Base-by-base conservation (phyloP, 2,797 vertebrate species). In the Paratrypauchen microcephalus region DNA sequence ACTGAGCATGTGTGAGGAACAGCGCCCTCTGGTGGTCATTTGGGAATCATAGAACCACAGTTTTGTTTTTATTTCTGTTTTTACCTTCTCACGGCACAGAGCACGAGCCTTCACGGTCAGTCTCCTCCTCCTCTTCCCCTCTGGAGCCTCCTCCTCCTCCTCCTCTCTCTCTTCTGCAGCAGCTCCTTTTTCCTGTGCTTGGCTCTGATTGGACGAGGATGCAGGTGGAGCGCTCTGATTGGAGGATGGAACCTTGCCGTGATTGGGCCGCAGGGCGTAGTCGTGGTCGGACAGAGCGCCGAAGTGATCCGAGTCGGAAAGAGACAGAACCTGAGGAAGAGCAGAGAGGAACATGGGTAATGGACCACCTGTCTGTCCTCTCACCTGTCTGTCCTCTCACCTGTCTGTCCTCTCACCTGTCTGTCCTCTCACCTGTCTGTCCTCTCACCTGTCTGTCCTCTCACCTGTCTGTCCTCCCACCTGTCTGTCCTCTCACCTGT, bases 11-110 rank as follows among this genome's bases (percentile, higher is more conserved):
- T n/a, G n/a, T n/a, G n/a, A n/a, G n/a, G n/a, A n/a, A n/a, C n/a
- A n/a, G n/a, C n/a, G n/a, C n/a, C n/a, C n/a, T n/a, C n/a, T n/a
- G n/a, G n/a, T n/a, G n/a, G n/a, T n/a, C n/a, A n/a, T n/a, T n/a
- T n/a, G n/a, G n/a, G n/a, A n/a, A n/a, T n/a, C n/a, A n/a, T n/a
- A n/a, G n/a, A n/a, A n/a, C n/a, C n/a, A n/a, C n/a, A n/a, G n/a
- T n/a, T n/a, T n/a, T n/a, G 28, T 4, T 7, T 6, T 32, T 32
- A 32, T 32, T 32, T 32, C 32, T 32, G 32, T 32, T 7, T 32
- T 64, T 21, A 78, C 76, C 76, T 58, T n/a, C 5, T 41, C 60
- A 1, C 54, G 21, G 54, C 19, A 62, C 11, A 58, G 61, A 58
- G 41, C 52, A 57, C 5, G 60, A 47, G 69, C 66, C 41, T 75